These are phyloP conservation scores for Epinephelus moara DNA, from an alignment of 2,113 vertebrate genomes.

Conservation along the genomic window DNA sequence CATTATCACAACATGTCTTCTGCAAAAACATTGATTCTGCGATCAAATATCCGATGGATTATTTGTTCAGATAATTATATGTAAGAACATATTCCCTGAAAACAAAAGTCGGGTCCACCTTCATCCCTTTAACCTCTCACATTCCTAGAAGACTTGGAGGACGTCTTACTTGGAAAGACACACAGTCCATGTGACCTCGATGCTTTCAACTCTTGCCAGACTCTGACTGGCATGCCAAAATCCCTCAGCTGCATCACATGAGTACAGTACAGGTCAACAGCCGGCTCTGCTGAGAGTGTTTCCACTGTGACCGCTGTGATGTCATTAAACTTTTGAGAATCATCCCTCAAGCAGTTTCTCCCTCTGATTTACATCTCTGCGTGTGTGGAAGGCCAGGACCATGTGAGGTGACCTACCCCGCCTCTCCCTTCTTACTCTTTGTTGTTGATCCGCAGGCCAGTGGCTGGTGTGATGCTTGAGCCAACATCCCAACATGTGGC, in stretches of 20 bases:
- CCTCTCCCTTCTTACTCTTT: background rate
- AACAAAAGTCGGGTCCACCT: conserved; percentile 9
- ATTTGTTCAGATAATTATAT: conserved; percentile 25
- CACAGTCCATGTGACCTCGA: conserved; percentile 34
- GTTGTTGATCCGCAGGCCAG: conserved; percentile 10
- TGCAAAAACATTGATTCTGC: conserved; percentile 19
- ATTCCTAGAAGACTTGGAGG: conserved; percentile 44
- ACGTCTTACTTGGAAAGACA: conserved; percentile 45
- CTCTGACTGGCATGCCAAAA: conserved; percentile 18
- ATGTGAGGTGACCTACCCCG: background rate
- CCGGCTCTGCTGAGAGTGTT: conserved; percentile 12
- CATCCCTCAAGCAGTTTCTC: conserved; percentile 1
- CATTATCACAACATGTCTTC: conserved; percentile 1
- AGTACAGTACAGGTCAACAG: background rate
- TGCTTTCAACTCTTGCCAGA: conserved; percentile 45
- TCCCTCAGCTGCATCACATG: conserved; percentile 26
- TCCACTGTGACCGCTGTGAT: conserved; percentile 33
- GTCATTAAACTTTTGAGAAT: conserved; percentile 16
- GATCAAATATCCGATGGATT: conserved; percentile 26
- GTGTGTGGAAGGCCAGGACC: background rate
- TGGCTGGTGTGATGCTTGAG: conserved; percentile 4
- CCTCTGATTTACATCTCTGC: background rate
- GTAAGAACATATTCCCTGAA: conserved; percentile 23
- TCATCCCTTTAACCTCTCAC: background rate
- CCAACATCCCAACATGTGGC: conserved; percentile 56